Base-by-base conservation (phyloP, 2,888 invertebrate species). In the Caenorhabditis angaria region DNA sequence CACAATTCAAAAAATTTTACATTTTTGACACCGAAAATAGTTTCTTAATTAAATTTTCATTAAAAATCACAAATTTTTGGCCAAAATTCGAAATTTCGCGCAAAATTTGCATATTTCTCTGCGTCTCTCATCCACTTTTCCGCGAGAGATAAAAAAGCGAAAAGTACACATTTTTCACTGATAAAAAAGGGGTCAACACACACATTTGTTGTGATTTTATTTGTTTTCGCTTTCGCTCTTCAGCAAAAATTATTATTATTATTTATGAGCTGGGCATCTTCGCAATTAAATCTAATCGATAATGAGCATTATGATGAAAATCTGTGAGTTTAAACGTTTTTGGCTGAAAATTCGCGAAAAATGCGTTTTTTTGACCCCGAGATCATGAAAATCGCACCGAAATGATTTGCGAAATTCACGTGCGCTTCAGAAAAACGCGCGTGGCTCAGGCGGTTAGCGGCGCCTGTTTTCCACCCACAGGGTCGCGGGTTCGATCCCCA, bases 231-330 rank as follows among this genome's bases (percentile, higher is more conserved):
- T n/a, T n/a, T n/a, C n/a, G n/a, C n/a, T n/a, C n/a, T n/a, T n/a
- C n/a, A n/a, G n/a, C n/a, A n/a, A n/a, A 35, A 35, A 10, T 35
- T 10, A 35, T 14, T 10, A 14, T 10, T 10, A 35, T 10, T n/a
- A n/a, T 48, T n/a, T 5, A n/a, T n/a, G 48, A 48, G 48, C 48
- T 5, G 48, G 5, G n/a, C n/a, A n/a, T n/a, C n/a, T n/a, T 48
- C 48, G n/a, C 48, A 48, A 54, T 54, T 54, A 14, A 22, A 54
- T 24, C 27, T 54, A 18, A 27, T 54, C 10, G 54, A 54, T 4
- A 54, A 54, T 54, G 24, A 24, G 54, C 27, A 18, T 27, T 25
- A 35, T 10, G 14, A 10, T 35, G 6, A 10, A 10, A 35, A 35
- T 18, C n/a, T 48, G 10, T 5, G 48, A 18, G 5, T 18, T 18